Percentiles rank a stretch among this genome's conserved stretches.
phyloP scores from a whole-genome alignment of 2,113 vertebrate genomes.

The Dipodomys spectabilis region DNA sequence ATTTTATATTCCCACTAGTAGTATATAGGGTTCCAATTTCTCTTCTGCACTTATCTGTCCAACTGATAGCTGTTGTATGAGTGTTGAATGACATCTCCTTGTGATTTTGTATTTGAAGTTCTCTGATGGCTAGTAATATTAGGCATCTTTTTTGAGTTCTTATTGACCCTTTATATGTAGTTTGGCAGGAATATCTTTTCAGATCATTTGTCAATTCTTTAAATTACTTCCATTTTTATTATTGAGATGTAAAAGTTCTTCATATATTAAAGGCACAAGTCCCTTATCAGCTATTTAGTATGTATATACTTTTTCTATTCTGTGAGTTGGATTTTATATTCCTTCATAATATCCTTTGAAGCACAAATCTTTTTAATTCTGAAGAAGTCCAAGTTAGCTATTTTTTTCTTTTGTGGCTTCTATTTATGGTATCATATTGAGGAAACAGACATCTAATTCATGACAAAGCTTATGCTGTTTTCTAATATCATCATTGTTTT shows the following conservation, averaged over 20 bases:
- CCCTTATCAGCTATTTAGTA: neutral
- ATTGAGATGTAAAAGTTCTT: neutral
- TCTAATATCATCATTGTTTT: neutral
- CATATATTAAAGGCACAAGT: neutral
- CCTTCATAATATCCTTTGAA: neutral
- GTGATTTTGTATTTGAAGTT: constrained; percentile 21
- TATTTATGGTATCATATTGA: neutral
- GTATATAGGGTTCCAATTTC: neutral
- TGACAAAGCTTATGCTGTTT: neutral
- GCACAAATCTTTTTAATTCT: neutral
- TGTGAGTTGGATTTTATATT: neutral
- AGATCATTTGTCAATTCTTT: neutral
- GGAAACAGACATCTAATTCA: neutral
- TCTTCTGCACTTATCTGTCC: neutral
- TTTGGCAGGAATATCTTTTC: constrained; percentile 11
- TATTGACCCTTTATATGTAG: neutral
- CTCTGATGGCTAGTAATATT: neutral
- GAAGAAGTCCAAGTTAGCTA: neutral
- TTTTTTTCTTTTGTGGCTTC: neutral
- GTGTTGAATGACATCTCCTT: neutral
- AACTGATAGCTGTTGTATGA: neutral
- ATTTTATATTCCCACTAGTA: neutral
- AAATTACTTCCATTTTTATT: constrained; percentile 26
- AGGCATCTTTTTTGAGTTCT: neutral
- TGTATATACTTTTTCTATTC: constrained; percentile 9